Evolutionary conservation across 2,113 vertebrate genomes (phyloP).

Genomic region (Psephotus haematonotus): DNA sequence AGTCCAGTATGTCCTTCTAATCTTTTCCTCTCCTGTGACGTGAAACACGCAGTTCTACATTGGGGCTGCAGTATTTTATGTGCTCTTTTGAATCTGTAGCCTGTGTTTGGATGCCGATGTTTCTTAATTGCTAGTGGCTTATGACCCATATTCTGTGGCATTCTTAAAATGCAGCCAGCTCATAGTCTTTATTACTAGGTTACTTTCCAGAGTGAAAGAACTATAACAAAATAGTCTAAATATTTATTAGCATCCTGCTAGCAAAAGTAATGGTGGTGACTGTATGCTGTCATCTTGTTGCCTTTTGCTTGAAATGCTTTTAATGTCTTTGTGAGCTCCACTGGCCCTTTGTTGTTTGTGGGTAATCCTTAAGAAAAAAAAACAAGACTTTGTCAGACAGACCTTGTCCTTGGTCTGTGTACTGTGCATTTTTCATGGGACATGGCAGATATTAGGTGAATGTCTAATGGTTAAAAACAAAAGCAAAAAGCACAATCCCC

Average conservation of each 20-base stretch:
- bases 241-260: background rate
- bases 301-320: background rate
- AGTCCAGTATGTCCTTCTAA: background rate
- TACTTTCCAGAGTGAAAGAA: background rate
- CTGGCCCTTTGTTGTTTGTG: background rate
- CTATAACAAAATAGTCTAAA: background rate
- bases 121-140: background rate
- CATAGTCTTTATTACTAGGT: background rate
- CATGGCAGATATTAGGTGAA: background rate
- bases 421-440: background rate
- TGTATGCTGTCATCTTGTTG: background rate
- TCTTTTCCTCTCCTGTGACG: background rate
- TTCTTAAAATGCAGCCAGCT: background rate
- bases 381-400: background rate
- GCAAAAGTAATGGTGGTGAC: background rate
- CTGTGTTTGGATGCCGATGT: rapidly evolving
- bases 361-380: background rate
- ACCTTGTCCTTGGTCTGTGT: background rate
- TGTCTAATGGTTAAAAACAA: background rate
- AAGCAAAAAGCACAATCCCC: background rate
- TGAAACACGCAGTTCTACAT: background rate
- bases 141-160: background rate
- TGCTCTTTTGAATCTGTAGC: background rate
- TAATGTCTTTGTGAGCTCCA: background rate
- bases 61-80: background rate